Evolutionary conservation across 2,113 vertebrate genomes (phyloP).

Genomic region (Mobula birostris): DNA sequence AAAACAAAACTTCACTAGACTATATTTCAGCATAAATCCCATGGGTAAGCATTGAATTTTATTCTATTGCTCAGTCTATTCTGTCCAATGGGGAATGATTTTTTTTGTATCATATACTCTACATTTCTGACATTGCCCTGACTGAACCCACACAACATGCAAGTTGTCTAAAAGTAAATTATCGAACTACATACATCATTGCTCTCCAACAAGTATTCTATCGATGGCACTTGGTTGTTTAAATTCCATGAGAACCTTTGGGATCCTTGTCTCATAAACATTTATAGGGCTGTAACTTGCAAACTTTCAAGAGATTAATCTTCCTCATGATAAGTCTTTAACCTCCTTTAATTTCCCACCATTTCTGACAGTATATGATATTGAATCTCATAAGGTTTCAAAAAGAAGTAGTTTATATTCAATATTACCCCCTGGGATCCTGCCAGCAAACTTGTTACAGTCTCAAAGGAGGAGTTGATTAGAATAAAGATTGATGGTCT

Average conservation of each 20-base stretch:
- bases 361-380: slow-evolving; percentile 12
- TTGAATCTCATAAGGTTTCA: slow-evolving; percentile 12
- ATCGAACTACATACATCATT: not conserved
- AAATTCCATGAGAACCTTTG: slow-evolving; percentile 10
- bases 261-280: slow-evolving; percentile 7
- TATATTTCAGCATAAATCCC: not conserved
- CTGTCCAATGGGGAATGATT: not conserved
- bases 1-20: not conserved
- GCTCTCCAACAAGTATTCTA: not conserved
- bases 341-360: slow-evolving; percentile 34
- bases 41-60: not conserved
- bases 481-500: slow-evolving; percentile 25
- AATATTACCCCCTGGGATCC: slow-evolving; percentile 17
- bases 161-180: not conserved
- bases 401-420: not conserved
- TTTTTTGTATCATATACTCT: not conserved
- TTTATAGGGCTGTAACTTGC: slow-evolving; percentile 2
- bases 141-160: not conserved
- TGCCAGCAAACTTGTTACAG: slow-evolving; percentile 28
- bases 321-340: slow-evolving; percentile 34
- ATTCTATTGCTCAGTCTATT: not conserved
- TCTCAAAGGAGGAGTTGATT: slow-evolving; percentile 6
- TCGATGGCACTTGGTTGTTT: not conserved
- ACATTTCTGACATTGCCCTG: not conserved
- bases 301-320: slow-evolving; percentile 25